These are phyloP conservation scores for Diploptera punctata DNA, from an alignment of 2,888 invertebrate species.

Conservation along the genomic window DNA sequence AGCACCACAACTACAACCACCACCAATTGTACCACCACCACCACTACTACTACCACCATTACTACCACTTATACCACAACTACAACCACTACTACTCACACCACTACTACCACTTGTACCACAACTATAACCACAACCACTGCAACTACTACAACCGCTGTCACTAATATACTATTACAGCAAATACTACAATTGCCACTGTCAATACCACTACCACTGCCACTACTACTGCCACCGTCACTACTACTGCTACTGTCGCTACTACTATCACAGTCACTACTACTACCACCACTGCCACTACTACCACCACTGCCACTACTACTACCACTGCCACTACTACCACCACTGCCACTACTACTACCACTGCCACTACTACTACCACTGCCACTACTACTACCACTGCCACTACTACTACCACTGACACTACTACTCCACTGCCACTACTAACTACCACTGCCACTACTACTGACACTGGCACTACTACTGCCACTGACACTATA, in stretches of 20 bases:
- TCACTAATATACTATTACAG: no score
- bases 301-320: neutral
- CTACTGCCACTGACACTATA: neutral
- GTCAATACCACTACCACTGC: neutral
- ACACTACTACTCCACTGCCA: neutral
- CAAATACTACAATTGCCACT: no score
- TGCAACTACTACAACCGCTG: no score
- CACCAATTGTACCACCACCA: no score
- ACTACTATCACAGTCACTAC: neutral
- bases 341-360: neutral
- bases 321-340: neutral
- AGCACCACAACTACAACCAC: no score
- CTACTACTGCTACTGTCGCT: neutral
- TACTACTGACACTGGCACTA: neutral
- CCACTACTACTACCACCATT: no score
- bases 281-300: neutral
- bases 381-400: neutral
- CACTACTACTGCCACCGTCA: neutral
- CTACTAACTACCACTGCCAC: neutral
- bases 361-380: neutral
- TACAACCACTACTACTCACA: no score
- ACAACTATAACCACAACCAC: no score
- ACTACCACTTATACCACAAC: no score
- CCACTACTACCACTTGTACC: no score
- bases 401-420: conserved; percentile 6